Evolutionary conservation across 2,888 invertebrate species (phyloP).

Genomic region (Andrena chrysosceles): DNA sequence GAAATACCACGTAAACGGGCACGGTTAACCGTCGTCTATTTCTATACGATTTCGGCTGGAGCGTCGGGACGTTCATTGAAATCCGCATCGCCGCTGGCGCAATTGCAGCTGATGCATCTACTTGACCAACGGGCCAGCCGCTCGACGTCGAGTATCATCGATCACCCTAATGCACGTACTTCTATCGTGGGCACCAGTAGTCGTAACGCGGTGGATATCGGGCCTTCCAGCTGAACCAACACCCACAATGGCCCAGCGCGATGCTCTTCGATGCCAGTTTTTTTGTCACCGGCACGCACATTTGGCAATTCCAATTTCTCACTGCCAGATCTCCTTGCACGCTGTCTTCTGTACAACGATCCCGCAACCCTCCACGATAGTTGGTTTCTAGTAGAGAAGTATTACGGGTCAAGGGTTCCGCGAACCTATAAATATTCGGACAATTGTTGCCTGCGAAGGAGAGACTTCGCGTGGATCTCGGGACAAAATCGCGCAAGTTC

Average conservation of each 20-base stretch:
- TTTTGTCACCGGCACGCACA: conserved; percentile 39
- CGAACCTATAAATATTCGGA: background rate
- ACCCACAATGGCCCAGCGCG: conserved; percentile 49
- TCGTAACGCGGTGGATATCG: conserved; percentile 45
- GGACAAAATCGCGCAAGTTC: conserved; percentile 11
- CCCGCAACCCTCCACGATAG: conserved; percentile 5
- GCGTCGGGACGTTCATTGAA: conserved; percentile 59
- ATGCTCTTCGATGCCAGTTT: conserved; percentile 52
- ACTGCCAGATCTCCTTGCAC: background rate
- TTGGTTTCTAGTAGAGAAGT: too few species aligned
- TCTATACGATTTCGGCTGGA: conserved; percentile 49
- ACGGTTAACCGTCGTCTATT: conserved; percentile 48
- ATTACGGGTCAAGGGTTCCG: too few species aligned
- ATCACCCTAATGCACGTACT: conserved; percentile 59
- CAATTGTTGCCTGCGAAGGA: background rate
- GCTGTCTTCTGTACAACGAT: conserved; percentile 12
- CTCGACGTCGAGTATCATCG: conserved; percentile 68
- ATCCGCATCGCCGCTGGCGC: conserved; percentile 55
- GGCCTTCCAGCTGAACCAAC: conserved; percentile 58
- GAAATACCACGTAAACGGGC: conserved; percentile 40
- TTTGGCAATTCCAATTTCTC: conserved; percentile 61
- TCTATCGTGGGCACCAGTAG: conserved; percentile 14
- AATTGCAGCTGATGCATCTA: conserved; percentile 69
- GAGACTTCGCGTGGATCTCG: conserved; percentile 17
- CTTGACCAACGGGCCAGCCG: conserved; percentile 63